Evolutionary conservation across 2,797 vertebrate genomes (phyloP).

Genomic region (Myotis findleyi): DNA sequence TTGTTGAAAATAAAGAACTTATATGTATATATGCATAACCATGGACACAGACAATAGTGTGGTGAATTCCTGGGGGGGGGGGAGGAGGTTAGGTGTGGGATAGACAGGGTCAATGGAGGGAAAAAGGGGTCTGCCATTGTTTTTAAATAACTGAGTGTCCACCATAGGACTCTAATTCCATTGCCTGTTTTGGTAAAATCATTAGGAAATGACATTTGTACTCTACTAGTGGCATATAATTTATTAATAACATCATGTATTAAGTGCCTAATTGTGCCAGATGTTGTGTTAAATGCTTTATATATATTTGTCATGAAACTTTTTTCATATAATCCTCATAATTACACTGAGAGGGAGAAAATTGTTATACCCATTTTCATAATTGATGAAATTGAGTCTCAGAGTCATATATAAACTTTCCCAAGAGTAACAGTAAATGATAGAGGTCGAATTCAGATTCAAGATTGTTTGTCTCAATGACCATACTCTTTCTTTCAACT

Average conservation of each 20-base stretch:
- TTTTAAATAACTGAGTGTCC: slow-evolving; percentile 9
- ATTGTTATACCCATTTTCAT: slow-evolving; percentile 17
- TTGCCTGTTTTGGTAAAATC: slow-evolving; percentile 52
- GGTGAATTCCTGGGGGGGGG: no score
- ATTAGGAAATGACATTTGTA: slow-evolving; percentile 51
- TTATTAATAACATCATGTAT: slow-evolving; percentile 3
- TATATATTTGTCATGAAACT: background rate
- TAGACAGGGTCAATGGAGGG: no score
- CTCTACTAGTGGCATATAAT: background rate
- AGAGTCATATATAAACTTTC: background rate
- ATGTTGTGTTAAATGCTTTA: slow-evolving; percentile 21
- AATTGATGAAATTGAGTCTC: slow-evolving; percentile 46
- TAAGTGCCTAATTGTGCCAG: slow-evolving; percentile 21
- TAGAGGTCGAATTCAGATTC: slow-evolving; percentile 19
- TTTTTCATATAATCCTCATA: slow-evolving; percentile 27
- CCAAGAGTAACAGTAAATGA: background rate
- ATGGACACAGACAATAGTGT: no score
- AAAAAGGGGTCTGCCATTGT: background rate
- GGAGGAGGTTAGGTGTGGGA: no score
- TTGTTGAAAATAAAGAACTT: no score
- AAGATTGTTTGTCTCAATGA: slow-evolving; percentile 1
- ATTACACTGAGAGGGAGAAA: slow-evolving; percentile 43
- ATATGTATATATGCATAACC: no score
- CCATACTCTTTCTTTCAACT: background rate
- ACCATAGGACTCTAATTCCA: background rate